Percentiles rank a stretch among this genome's conserved stretches.
phyloP scores from a whole-genome alignment of 30 jellyfish, hydroid and myxozoan species.

The Aurelia sp. region DNA sequence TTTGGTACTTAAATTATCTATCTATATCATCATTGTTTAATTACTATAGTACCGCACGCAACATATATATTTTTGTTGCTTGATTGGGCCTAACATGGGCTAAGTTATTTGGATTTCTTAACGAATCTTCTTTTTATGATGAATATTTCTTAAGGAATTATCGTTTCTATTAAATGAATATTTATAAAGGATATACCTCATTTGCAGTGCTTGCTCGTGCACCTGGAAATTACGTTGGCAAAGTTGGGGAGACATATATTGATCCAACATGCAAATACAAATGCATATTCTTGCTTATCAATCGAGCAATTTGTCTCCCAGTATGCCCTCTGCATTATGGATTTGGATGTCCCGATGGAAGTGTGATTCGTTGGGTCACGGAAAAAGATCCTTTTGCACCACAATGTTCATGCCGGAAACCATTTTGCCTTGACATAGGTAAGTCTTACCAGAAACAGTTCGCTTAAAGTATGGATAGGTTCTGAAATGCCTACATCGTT shows the following conservation, averaged over 20 bases:
- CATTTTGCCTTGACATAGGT: constrained; percentile 54
- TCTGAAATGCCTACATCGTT: no score
- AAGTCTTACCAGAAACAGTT: background rate
- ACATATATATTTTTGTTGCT: no score
- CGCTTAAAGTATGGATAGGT: no score
- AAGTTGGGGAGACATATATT: constrained; percentile 48
- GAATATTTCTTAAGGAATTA: no score
- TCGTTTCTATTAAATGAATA: no score
- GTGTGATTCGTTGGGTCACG: constrained; percentile 57
- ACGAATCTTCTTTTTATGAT: no score
- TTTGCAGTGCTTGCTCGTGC: constrained; percentile 64
- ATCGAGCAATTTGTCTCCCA: constrained; percentile 68
- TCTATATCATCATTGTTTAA: no score
- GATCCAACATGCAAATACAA: constrained; percentile 77
- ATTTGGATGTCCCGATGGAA: constrained; percentile 66
- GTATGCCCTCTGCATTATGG: constrained; percentile 77
- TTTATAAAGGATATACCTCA: background rate
- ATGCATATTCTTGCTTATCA: constrained; percentile 60
- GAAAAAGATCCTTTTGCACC: constrained; percentile 42
- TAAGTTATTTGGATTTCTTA: no score
- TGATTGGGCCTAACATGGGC: no score
- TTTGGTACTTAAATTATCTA: no score
- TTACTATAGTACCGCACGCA: no score
- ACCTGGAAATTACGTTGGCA: constrained; percentile 61
- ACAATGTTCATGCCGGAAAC: constrained; percentile 60